Evolutionary conservation across 53 echinoderm and acorn worm species (phyloP).

Genomic region (Henricia sp.): DNA sequence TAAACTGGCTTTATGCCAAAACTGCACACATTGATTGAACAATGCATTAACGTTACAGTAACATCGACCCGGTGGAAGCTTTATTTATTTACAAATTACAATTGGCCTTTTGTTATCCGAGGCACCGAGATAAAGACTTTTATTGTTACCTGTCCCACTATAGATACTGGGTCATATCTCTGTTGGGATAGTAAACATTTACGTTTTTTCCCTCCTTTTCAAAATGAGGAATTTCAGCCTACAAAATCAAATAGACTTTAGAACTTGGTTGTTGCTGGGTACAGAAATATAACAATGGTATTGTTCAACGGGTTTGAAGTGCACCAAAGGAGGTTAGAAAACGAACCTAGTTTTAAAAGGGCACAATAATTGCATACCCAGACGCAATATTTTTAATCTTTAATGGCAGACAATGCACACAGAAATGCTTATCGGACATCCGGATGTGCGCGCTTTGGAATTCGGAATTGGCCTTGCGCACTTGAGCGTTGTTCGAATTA

Average conservation of each 20-base stretch:
- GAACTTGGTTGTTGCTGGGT: not conserved
- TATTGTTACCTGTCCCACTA: not conserved
- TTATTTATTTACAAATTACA: conserved; percentile 26
- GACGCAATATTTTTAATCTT: not conserved
- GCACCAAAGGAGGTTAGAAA: conserved; percentile 1
- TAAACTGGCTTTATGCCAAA: too few species aligned
- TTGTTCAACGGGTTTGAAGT: conserved; percentile 4
- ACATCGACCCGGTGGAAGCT: too few species aligned
- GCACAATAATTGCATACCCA: not conserved
- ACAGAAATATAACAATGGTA: conserved; percentile 2
- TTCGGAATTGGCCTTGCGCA: conserved; percentile 9
- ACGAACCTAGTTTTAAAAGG: not conserved
- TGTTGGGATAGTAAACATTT: not conserved
- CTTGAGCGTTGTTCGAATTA: too few species aligned
- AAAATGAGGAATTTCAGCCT: not conserved
- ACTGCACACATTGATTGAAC: too few species aligned
- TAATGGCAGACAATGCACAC: not conserved
- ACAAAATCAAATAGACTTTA: not conserved
- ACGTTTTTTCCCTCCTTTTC: not conserved
- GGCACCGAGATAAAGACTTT: not conserved
- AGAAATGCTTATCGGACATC: conserved; percentile 29
- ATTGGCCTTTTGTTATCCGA: conserved; percentile 8
- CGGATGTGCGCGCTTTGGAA: conserved; percentile 32
- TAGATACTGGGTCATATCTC: not conserved
- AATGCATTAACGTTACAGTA: too few species aligned